Percentiles rank a stretch among this genome's conserved stretches.
Conservation (phyloP, 1,140 invertebrate species). For the Drosophila pachea region DNA sequence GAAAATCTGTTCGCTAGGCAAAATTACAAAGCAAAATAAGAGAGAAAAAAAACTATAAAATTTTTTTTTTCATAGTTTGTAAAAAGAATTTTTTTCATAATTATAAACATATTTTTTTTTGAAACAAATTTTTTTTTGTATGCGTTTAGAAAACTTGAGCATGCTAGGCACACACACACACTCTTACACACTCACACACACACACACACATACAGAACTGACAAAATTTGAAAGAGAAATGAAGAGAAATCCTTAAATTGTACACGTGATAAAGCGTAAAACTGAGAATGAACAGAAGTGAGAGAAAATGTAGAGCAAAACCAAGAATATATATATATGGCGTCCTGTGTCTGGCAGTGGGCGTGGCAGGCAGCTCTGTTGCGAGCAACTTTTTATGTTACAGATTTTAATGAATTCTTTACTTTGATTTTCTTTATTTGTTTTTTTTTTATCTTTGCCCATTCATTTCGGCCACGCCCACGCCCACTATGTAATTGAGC, state of each 20-base stretch:
- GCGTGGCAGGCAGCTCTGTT: constrained; percentile 4
- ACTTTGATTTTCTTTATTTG: constrained; percentile 39
- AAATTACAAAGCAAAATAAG: constrained; percentile 35
- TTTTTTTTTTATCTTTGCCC: constrained; percentile 16
- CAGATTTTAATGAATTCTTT: constrained; percentile 27
- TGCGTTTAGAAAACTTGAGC: constrained; percentile 36
- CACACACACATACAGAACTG: neutral
- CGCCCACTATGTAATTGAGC: constrained; percentile 3
- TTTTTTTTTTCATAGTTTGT: constrained; percentile 47
- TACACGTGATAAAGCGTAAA: constrained; percentile 37
- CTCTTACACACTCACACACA: neutral
- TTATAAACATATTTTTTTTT: constrained; percentile 36
- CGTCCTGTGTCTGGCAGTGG: neutral
- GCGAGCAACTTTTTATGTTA: constrained; percentile 2
- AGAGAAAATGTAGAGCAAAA: constrained; percentile 18
- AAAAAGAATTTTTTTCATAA: constrained; percentile 46
- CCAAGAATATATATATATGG: constrained; percentile 15
- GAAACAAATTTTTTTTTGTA: constrained; percentile 27
- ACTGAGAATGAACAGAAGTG: constrained; percentile 4
- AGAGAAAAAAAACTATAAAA: constrained; percentile 5
- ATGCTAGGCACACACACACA: constrained; percentile 33
- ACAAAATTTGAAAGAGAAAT: constrained; percentile 10
- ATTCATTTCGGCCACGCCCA: constrained; percentile 9
- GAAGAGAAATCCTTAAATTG: constrained; percentile 10
- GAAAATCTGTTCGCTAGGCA: constrained; percentile 30